These are phyloP conservation scores for Leptinotarsa peninsularis DNA, from an alignment of 2,888 invertebrate genomes.

Conservation along the genomic window DNA sequence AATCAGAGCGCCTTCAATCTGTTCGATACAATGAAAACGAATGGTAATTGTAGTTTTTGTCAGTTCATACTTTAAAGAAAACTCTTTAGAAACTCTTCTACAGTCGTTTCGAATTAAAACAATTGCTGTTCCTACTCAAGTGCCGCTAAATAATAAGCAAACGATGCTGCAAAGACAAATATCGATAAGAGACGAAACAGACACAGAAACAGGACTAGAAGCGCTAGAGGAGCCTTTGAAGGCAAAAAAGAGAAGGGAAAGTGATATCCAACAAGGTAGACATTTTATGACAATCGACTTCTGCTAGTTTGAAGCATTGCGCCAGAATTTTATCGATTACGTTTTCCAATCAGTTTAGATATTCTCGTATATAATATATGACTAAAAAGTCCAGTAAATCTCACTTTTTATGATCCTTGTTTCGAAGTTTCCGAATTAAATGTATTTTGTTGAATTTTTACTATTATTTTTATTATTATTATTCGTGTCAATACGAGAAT, in stretches of 20 bases:
- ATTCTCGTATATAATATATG: not conserved
- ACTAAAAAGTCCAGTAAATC: too few relatives aligned
- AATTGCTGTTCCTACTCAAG: slow-evolving; percentile 60
- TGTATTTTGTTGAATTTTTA: not conserved
- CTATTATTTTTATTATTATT: not conserved
- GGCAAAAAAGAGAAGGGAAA: slow-evolving; percentile 72
- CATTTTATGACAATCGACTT: slow-evolving; percentile 40
- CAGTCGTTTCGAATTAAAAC: slow-evolving; percentile 30
- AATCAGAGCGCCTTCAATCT: too few relatives aligned
- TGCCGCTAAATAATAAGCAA: slow-evolving; percentile 76
- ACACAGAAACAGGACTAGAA: slow-evolving; percentile 73
- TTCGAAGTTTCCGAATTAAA: not conserved
- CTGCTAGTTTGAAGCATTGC: slow-evolving; percentile 24
- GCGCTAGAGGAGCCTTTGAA: slow-evolving; percentile 77
- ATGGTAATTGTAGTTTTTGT: not conserved
- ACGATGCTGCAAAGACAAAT: slow-evolving; percentile 75
- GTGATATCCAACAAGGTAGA: slow-evolving; percentile 73
- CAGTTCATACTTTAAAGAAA: not conserved
- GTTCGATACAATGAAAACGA: too few relatives aligned
- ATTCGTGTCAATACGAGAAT: not conserved
- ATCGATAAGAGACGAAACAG: slow-evolving; percentile 70
- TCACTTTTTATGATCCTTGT: not conserved
- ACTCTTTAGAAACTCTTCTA: slow-evolving; percentile 28
- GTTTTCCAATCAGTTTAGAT: slow-evolving; percentile 12
- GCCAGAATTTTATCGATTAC: slow-evolving; percentile 8